Base-by-base conservation (phyloP, 2,888 invertebrate species). In the Eupithecia insigniata region DNA sequence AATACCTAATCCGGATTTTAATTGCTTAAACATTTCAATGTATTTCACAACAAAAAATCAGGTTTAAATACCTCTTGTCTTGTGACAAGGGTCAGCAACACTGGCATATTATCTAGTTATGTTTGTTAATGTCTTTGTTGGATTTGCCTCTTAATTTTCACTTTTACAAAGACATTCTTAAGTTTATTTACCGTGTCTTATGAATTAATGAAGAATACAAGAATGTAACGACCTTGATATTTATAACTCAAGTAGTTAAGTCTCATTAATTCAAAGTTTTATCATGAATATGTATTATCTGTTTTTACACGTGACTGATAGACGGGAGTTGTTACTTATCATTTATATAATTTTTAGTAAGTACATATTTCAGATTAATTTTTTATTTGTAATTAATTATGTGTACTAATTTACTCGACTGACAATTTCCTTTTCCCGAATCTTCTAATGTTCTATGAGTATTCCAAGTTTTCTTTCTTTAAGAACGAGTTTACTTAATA, bases 121-220 rank as follows among this genome's bases (percentile, higher is more conserved):
- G 7, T 60, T 30, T 60, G 60, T 58, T 28, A 58, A 58, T 58
- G 12, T 60, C 30, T 30, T 28, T 60, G 60, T 28, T 16, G 14
- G 7, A 60, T 60, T 60, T 60, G 16, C 60, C 28, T 16, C 18
- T 55, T 26, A 26, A 55, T 55, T 12, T 55, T 26, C 16, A 51
- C n/a, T 26, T 55, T 55, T 55, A 55, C 26, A 55, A 55, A 55
- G 55, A 26, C 51, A 12, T 55, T 55, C 51, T 1, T 26, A 55
- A 26, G 4, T 55, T 55, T 14, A 55, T 55, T 55, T 55, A 55
- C 55, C 26, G 55, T 55, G 55, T 26, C 55, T 55, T 55, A 34
- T 62, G 61, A 62, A 62, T 62, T 62, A 62, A 32, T 62, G n/a
- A 34, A n/a, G 14, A n/a, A 12, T 34, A 61, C 61, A n/a, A 61